phyloP scores from a whole-genome alignment of 2,797 vertebrate genomes.

The Hemitrygon akajei region DNA sequence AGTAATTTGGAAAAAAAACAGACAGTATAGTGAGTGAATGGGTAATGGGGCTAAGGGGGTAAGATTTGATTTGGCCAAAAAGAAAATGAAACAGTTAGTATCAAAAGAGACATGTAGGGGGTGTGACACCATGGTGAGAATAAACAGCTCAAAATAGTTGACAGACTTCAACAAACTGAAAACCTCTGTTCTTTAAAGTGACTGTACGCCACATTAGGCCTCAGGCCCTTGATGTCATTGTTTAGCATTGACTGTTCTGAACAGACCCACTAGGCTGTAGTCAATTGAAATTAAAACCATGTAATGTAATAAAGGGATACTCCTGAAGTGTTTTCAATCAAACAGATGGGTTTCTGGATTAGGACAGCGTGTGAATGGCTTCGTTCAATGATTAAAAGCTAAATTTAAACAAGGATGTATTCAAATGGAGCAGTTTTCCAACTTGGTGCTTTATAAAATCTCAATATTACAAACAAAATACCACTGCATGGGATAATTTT shows the following conservation, averaged over 20 bases:
- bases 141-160: conserved; percentile 97
- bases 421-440: not conserved
- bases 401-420: conserved; percentile 26
- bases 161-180: conserved; percentile 97
- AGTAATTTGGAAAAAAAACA: conserved; percentile 53
- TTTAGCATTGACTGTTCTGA: conserved; percentile 81
- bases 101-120: conserved; percentile 78
- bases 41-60: conserved; percentile 51
- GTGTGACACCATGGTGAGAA: conserved; percentile 88
- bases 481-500: not conserved
- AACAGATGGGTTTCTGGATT: conserved; percentile 54
- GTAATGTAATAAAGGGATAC: conserved; percentile 88
- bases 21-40: conserved; percentile 56
- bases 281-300: conserved; percentile 85
- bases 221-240: conserved; percentile 82
- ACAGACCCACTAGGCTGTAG: conserved; percentile 77
- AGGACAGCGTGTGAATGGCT: conserved; percentile 33
- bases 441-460: not conserved
- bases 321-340: conserved; percentile 92
- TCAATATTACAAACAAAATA: not conserved
- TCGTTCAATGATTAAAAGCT: conserved; percentile 33
- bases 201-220: conserved; percentile 82
- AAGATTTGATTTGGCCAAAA: conserved; percentile 70
- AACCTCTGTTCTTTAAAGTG: conserved; percentile 77
- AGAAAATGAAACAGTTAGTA: conserved; percentile 93